Percentiles rank a stretch among this genome's conserved stretches.
Evolutionary conservation across 2,113 vertebrate species (phyloP).

Genomic region (Ceratotherium simum): DNA sequence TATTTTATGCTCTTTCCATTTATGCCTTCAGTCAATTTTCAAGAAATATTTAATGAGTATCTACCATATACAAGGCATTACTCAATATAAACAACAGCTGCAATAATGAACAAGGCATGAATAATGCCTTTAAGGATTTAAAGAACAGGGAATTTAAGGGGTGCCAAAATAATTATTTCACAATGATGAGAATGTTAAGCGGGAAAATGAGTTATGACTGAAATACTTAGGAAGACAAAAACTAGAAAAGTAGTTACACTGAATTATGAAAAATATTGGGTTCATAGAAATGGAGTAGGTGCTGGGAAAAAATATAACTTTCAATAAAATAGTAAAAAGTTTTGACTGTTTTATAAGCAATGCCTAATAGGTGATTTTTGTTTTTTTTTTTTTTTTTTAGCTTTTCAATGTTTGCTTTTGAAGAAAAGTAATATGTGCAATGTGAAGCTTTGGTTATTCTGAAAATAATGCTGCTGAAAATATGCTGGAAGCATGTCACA

Average conservation of each 20-base stretch:
- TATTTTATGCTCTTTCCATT: not conserved
- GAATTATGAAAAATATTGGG: not conserved
- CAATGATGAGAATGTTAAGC: not conserved
- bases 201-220: not conserved
- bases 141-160: not conserved
- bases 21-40: not conserved
- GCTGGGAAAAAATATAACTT: not conserved
- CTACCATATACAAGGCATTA: not conserved
- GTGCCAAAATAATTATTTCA: slow-evolving; percentile 23
- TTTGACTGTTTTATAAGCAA: slow-evolving; percentile 51
- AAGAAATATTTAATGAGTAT: not conserved
- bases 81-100: not conserved
- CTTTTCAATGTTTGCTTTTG: slow-evolving; percentile 58
- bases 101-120: not conserved
- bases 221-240: not conserved
- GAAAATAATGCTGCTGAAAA: slow-evolving; percentile 68
- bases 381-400: slow-evolving; percentile 35
- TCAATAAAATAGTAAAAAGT: not conserved
- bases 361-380: slow-evolving; percentile 3
- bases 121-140: no score
- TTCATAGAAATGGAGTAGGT: not conserved
- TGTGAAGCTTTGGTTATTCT: slow-evolving; percentile 19
- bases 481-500: slow-evolving; percentile 51
- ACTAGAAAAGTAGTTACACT: not conserved
- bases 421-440: slow-evolving; percentile 48